phyloP scores from a whole-genome alignment of 2,888 invertebrate species.

The Agelastica alni region DNA sequence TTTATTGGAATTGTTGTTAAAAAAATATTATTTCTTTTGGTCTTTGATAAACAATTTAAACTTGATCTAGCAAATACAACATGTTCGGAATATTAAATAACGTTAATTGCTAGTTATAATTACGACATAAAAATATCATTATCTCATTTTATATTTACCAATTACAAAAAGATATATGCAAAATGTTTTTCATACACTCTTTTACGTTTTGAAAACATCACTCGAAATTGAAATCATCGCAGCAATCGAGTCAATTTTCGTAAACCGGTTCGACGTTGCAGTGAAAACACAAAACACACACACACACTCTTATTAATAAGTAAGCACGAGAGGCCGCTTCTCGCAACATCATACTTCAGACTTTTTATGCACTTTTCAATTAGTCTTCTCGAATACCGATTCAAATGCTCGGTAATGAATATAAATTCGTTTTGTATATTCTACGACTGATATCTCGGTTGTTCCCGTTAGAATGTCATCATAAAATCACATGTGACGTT shows the following conservation, averaged over 20 bases:
- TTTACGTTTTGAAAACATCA: slow-evolving; percentile 21
- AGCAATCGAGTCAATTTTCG: slow-evolving; percentile 30
- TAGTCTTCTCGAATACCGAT: slow-evolving; percentile 39
- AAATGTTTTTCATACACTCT: slow-evolving; percentile 3
- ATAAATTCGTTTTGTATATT: slow-evolving; percentile 39
- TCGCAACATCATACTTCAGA: slow-evolving; percentile 26
- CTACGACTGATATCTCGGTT: slow-evolving; percentile 23
- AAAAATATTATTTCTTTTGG: too few species aligned
- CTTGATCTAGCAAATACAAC: too few species aligned
- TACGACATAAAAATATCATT: too few species aligned
- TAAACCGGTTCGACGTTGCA: slow-evolving; percentile 35
- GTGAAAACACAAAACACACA: slow-evolving; percentile 35
- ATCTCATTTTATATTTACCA: too few species aligned
- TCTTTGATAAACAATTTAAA: too few species aligned
- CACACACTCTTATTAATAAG: slow-evolving; percentile 38
- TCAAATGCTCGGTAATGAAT: slow-evolving; percentile 40
- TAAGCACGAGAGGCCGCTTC: slow-evolving; percentile 32
- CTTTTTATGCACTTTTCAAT: slow-evolving; percentile 44
- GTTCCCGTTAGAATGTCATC: too few species aligned
- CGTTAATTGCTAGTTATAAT: too few species aligned
- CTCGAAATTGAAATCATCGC: slow-evolving; percentile 29
- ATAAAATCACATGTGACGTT: too few species aligned
- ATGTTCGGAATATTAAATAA: too few species aligned
- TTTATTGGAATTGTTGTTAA: too few species aligned
- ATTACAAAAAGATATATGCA: too few species aligned